Conservation (phyloP, 2,113 vertebrate genomes). For the Anser brachyrhynchus region DNA sequence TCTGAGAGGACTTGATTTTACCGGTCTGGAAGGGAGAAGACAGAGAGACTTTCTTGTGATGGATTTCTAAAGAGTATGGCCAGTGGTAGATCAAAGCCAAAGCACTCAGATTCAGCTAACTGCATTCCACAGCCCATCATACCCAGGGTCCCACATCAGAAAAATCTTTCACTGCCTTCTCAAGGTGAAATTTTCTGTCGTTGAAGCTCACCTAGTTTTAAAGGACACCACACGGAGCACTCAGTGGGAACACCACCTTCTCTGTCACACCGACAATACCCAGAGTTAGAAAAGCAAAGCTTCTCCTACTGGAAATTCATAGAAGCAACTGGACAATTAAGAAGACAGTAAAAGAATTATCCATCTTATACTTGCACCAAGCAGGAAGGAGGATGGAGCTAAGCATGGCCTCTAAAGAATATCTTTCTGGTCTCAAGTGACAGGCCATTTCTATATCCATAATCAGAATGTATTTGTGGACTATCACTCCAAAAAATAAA, state of each 20-base stretch:
- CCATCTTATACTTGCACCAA: background rate
- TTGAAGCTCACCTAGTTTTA: background rate
- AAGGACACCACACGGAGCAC: background rate
- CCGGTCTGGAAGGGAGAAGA: constrained; percentile 12
- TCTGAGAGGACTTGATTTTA: constrained; percentile 4
- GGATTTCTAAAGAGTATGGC: background rate
- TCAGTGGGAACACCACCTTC: background rate
- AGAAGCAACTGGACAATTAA: background rate
- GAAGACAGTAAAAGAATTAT: background rate
- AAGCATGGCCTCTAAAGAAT: background rate
- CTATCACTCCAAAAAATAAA: background rate
- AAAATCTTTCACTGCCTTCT: background rate
- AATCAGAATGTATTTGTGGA: background rate
- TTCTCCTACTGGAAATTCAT: background rate
- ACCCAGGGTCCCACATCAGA: background rate
- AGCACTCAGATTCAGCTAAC: background rate
- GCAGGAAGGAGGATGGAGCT: background rate
- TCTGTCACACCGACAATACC: background rate
- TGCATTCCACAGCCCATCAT: background rate
- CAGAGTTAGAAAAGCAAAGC: background rate
- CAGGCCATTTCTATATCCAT: background rate
- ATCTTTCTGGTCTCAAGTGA: background rate
- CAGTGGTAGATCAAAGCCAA: background rate
- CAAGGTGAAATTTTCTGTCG: background rate
- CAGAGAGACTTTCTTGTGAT: background rate